phyloP scores from a whole-genome alignment of 2,113 vertebrate genomes.

The Meriones unguiculatus region DNA sequence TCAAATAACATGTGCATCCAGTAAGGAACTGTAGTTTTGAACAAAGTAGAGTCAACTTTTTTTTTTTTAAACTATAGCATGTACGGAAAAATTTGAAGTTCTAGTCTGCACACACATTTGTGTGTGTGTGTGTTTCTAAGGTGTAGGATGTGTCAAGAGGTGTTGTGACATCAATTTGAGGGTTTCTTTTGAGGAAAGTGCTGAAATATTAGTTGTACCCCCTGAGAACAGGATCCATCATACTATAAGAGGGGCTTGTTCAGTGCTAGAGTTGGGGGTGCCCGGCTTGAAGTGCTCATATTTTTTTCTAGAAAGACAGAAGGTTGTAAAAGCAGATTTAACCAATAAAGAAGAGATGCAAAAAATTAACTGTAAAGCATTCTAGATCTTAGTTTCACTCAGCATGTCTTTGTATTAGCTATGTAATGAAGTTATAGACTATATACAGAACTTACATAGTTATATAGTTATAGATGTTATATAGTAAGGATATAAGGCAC shows the following conservation, averaged over 20 bases:
- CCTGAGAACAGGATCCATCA: neutral
- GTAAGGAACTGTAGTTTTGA: neutral
- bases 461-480: neutral
- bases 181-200: neutral
- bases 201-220: neutral
- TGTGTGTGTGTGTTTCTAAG: neutral
- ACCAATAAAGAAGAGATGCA: neutral
- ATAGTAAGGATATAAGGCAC: neutral
- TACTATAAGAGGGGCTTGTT: neutral
- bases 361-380: neutral
- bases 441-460: neutral
- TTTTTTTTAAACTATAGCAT: neutral
- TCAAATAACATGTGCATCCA: neutral
- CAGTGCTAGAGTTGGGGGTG: neutral
- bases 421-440: neutral
- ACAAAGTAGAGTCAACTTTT: neutral
- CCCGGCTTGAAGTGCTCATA: neutral
- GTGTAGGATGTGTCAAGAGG: neutral
- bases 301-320: neutral
- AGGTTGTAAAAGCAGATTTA: neutral
- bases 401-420: neutral
- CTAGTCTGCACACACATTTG: neutral
- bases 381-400: constrained; percentile 6
- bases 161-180: neutral
- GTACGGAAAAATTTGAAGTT: neutral